Evolutionary conservation across 37 sponge, comb jelly and placozoan species (phyloP).

Genomic region (Hexactinellida sp.): DNA sequence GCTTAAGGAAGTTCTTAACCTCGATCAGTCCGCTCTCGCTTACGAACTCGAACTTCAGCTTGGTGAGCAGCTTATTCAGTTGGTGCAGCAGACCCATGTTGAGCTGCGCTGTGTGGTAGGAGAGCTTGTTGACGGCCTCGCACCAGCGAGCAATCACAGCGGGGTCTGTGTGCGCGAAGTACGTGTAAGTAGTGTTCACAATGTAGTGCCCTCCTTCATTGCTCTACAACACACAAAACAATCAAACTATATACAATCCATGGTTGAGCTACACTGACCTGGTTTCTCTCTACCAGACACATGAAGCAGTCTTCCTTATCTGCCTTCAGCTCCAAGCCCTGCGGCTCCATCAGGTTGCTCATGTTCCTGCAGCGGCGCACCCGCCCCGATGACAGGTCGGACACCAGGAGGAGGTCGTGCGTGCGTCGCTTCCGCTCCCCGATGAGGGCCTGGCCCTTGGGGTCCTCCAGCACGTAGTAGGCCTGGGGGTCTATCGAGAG

Average conservation of each 20-base stretch:
- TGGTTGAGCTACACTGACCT: too few relatives aligned
- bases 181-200: neutral
- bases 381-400: neutral
- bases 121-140: neutral
- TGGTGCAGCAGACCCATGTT: constrained; percentile 5
- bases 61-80: neutral
- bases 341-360: neutral
- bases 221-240: too few relatives aligned
- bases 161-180: neutral
- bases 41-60: neutral
- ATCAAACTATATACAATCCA: too few relatives aligned
- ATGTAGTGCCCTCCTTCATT: neutral
- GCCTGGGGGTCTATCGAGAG: neutral
- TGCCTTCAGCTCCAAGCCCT: neutral
- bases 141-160: neutral
- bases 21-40: neutral
- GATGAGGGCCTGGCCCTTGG: neutral
- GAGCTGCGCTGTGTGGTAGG: neutral
- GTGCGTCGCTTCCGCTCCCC: neutral
- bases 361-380: neutral
- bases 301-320: constrained; percentile 3
- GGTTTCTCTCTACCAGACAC: neutral
- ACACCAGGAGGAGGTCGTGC: neutral
- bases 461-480: neutral
- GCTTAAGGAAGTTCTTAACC: neutral